Percentiles rank a stretch among this genome's conserved stretches.
These are phyloP conservation scores for Euclidia mi DNA, from an alignment of 2,888 invertebrate genomes.

Conservation along the genomic window DNA sequence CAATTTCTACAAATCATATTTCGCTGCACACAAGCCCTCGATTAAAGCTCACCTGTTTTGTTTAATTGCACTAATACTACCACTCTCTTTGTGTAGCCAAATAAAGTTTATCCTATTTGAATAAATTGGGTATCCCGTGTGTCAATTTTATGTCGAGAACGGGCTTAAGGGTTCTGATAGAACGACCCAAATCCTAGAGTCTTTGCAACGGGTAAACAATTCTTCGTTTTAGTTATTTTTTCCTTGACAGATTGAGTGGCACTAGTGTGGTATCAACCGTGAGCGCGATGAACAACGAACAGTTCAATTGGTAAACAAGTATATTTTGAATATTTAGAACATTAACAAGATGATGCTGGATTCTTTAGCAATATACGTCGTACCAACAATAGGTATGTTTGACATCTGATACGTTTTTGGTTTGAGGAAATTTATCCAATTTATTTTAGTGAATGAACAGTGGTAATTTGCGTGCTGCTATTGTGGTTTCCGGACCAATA, in stretches of 20 bases:
- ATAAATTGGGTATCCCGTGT: conserved; percentile 51
- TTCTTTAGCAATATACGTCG: not conserved
- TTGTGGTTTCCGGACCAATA: conserved; percentile 59
- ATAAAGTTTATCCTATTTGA: conserved; percentile 46
- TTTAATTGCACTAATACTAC: conserved; percentile 24
- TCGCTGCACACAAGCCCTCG: not conserved
- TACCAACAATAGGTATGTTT: not conserved
- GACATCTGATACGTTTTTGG: conserved; percentile 4
- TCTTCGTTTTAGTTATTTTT: conserved; percentile 35
- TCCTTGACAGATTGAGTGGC: not conserved
- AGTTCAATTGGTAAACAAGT: no score
- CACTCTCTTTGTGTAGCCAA: conserved; percentile 18
- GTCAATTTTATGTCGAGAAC: conserved; percentile 55
- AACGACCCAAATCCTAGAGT: conserved; percentile 41
- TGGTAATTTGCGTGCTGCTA: conserved; percentile 55
- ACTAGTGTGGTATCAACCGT: not conserved
- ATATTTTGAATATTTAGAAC: no score
- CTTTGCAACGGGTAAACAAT: conserved; percentile 31
- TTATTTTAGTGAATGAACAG: conserved; percentile 45
- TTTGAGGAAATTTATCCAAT: conserved; percentile 43
- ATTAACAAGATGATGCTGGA: not conserved
- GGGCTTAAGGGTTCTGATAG: conserved; percentile 46
- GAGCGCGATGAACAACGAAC: no score
- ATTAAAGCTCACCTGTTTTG: not conserved
- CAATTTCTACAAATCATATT: conserved; percentile 5